Evolutionary conservation across 2,113 vertebrate genomes (phyloP).

Genomic region (Chloroceryle aenea): DNA sequence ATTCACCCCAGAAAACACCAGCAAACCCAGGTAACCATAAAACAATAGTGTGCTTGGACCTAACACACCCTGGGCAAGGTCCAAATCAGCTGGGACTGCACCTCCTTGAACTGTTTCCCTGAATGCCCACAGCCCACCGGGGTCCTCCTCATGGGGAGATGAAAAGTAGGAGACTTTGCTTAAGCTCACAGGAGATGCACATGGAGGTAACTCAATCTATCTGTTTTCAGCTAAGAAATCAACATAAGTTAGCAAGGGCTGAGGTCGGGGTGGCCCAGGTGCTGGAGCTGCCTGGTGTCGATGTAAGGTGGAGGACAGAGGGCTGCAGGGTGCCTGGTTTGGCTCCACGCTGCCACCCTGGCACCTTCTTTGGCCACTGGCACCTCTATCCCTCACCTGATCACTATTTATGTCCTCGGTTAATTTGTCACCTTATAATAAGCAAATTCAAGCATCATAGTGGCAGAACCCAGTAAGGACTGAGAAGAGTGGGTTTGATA

Average conservation of each 20-base stretch:
- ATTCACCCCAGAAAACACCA: not conserved
- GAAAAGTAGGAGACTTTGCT: not conserved
- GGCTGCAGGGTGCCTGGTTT: rapidly evolving
- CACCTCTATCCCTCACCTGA: not conserved
- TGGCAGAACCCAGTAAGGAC: not conserved
- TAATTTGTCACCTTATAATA: not conserved
- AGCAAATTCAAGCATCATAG: not conserved
- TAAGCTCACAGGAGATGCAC: rapidly evolving
- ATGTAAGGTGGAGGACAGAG: not conserved
- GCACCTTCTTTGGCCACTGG: not conserved
- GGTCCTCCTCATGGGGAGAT: rapidly evolving
- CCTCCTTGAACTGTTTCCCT: not conserved
- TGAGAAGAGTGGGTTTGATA: not conserved
- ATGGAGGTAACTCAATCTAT: not conserved
- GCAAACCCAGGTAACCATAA: not conserved
- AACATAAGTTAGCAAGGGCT: not conserved
- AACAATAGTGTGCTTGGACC: not conserved
- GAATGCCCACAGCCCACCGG: not conserved
- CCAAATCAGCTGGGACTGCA: not conserved
- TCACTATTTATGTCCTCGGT: not conserved
- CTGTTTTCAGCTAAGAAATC: not conserved
- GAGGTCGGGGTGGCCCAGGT: rapidly evolving
- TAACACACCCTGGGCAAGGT: not conserved
- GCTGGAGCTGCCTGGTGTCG: not conserved
- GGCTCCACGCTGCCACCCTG: not conserved